phyloP scores from a whole-genome alignment of 2,113 vertebrate genomes.

The Suncus etruscus region DNA sequence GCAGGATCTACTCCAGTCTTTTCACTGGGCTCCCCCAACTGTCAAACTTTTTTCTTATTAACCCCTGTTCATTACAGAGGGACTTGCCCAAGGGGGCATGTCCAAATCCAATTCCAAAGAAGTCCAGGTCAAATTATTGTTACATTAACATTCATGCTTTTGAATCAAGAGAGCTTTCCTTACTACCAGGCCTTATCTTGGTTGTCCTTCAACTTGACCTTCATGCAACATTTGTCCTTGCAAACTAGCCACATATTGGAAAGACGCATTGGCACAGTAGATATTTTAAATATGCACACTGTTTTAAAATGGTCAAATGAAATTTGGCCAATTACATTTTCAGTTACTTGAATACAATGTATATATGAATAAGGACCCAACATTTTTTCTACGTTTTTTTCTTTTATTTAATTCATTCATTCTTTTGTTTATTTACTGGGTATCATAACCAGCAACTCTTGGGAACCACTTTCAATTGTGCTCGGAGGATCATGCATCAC shows the following conservation, averaged over 20 bases:
- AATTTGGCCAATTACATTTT: background rate
- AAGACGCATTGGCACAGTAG: background rate
- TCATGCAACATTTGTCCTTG: background rate
- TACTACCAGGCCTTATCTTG: background rate
- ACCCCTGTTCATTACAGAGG: too few species aligned
- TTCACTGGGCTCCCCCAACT: too few species aligned
- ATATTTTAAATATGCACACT: background rate
- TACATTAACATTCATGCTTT: background rate
- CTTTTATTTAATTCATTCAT: too few species aligned
- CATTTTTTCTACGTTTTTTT: background rate
- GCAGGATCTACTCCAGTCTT: too few species aligned
- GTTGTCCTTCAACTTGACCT: background rate
- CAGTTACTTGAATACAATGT: background rate
- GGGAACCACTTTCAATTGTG: too few species aligned
- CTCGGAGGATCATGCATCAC: too few species aligned
- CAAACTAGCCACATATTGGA: background rate
- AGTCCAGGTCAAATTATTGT: too few species aligned
- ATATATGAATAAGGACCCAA: background rate
- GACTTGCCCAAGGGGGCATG: too few species aligned
- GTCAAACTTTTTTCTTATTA: too few species aligned
- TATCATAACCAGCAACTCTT: too few species aligned
- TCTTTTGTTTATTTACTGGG: background rate
- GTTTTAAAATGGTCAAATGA: conserved; percentile 1
- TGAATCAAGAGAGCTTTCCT: background rate
- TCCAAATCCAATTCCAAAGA: too few species aligned